These are phyloP conservation scores for Dryoscopus gambensis DNA, from an alignment of 2,113 vertebrate species.

Conservation along the genomic window DNA sequence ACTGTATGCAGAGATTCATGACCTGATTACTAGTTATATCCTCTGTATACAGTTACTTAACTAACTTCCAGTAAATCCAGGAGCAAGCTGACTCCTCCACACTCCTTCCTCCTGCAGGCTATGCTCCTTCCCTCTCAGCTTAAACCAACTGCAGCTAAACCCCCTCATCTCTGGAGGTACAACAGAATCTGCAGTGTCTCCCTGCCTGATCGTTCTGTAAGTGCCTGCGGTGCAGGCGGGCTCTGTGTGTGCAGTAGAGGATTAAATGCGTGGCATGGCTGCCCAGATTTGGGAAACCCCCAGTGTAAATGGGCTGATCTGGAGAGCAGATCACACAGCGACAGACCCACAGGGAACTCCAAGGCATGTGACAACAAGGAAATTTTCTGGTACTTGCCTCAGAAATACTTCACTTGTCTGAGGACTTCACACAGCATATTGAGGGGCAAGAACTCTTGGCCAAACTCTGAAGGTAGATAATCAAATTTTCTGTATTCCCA, in stretches of 20 bases:
- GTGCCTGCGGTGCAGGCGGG: neutral
- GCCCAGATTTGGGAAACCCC: neutral
- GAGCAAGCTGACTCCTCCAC: neutral
- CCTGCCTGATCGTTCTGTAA: neutral
- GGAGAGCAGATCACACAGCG: neutral
- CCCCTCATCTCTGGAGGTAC: neutral
- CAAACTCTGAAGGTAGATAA: neutral
- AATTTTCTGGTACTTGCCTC: neutral
- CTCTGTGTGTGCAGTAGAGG: neutral
- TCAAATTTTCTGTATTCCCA: neutral
- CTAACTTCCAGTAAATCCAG: neutral
- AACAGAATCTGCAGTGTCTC: neutral
- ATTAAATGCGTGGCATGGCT: neutral
- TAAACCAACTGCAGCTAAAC: neutral
- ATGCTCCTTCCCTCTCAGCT: neutral
- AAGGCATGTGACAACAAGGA: neutral
- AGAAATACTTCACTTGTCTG: neutral
- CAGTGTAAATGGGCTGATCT: neutral
- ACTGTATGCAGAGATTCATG: neutral
- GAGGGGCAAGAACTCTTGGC: neutral
- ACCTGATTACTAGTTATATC: constrained; percentile 1
- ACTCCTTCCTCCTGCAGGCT: neutral
- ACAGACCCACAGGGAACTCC: neutral
- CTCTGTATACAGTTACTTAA: neutral
- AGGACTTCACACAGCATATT: neutral